Evolutionary conservation across 1,140 invertebrate genomes (phyloP).

Genomic region (Drosophila santomea): DNA sequence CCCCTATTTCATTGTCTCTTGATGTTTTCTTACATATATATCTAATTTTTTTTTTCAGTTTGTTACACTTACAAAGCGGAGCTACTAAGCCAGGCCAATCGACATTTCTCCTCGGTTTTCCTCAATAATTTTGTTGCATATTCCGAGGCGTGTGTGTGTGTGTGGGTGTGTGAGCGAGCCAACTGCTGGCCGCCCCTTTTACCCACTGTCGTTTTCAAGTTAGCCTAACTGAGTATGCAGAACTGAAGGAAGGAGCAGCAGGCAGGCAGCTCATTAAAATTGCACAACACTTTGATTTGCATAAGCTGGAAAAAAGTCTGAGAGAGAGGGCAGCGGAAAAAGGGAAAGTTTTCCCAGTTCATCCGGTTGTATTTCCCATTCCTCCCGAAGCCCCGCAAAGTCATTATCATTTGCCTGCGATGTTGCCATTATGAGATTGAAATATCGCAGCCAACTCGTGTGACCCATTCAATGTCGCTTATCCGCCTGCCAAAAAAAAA

Average conservation of each 20-base stretch:
- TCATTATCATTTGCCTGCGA: conserved; percentile 48
- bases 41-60: neutral
- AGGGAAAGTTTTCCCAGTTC: conserved; percentile 34
- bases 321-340: conserved; percentile 23
- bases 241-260: conserved; percentile 4
- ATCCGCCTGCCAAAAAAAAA: conserved; percentile 18
- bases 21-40: conserved; percentile 6
- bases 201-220: conserved; percentile 44
- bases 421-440: conserved; percentile 52
- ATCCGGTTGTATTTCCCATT: neutral
- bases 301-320: conserved; percentile 33
- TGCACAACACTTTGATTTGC: conserved; percentile 80
- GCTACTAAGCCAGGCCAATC: conserved; percentile 22
- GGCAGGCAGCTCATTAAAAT: conserved; percentile 67
- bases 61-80: neutral
- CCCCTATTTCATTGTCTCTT: conserved; percentile 40
- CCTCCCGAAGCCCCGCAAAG: conserved; percentile 19
- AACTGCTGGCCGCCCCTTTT: neutral
- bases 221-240: neutral
- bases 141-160: conserved; percentile 27
- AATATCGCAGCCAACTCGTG: conserved; percentile 47
- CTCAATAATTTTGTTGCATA: conserved; percentile 49
- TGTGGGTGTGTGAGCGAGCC: too few species aligned
- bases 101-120: conserved; percentile 4
- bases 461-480: conserved; percentile 53